phyloP scores from a whole-genome alignment of 1,140 invertebrate genomes.

The Conopomorpha cramerella region DNA sequence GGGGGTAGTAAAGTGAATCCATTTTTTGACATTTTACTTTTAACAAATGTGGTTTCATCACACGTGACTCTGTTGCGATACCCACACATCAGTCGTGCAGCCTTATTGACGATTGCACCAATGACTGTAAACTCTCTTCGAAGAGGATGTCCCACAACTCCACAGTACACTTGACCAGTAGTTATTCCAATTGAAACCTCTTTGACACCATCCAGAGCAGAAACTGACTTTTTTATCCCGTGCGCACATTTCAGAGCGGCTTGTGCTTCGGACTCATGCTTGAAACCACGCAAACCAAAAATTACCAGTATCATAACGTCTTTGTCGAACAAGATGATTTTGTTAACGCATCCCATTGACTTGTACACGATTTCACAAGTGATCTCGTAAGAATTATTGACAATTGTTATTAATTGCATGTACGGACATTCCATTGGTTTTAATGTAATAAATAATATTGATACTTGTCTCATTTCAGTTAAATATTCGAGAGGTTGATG shows the following conservation, averaged over 20 bases:
- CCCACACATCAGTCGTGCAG: slow-evolving; percentile 73
- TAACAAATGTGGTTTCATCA: slow-evolving; percentile 62
- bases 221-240: slow-evolving; percentile 58
- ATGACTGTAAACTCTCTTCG: slow-evolving; percentile 79
- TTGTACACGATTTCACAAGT: slow-evolving; percentile 53
- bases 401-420: slow-evolving; percentile 39
- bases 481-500: slow-evolving; percentile 70
- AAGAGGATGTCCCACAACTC: slow-evolving; percentile 74
- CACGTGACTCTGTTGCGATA: slow-evolving; percentile 68
- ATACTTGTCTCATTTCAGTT: slow-evolving; percentile 73
- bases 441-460: slow-evolving; percentile 69
- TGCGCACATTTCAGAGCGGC: slow-evolving; percentile 69
- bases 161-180: slow-evolving; percentile 72
- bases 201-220: slow-evolving; percentile 54
- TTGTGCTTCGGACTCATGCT: slow-evolving; percentile 71
- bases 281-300: slow-evolving; percentile 73
- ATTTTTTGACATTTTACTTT: slow-evolving; percentile 59
- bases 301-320: slow-evolving; percentile 75
- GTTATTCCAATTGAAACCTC: slow-evolving; percentile 70
- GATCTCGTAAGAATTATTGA: slow-evolving; percentile 47
- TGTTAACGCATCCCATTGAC: slow-evolving; percentile 71
- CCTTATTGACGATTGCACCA: slow-evolving; percentile 75
- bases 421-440: slow-evolving; percentile 48
- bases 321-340: slow-evolving; percentile 76
- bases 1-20: slow-evolving; percentile 57